Percentiles rank a stretch among this genome's conserved stretches.
Conservation (phyloP, 2,797 vertebrate genomes). For the Mormyrus hasselquistii region DNA sequence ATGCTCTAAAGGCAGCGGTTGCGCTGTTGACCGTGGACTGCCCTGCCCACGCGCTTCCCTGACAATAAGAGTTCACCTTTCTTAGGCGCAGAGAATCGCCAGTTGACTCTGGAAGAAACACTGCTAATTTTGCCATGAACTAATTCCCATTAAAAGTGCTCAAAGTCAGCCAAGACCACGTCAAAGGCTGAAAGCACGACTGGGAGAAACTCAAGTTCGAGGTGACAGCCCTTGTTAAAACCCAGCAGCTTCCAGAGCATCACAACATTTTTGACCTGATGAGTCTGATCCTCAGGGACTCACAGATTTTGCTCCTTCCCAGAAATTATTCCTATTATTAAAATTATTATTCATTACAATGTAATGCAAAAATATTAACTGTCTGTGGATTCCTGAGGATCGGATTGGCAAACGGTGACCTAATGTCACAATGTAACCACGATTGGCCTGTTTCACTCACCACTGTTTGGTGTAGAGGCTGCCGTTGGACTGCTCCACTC, state of each 20-base stretch:
- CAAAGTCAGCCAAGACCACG: neutral
- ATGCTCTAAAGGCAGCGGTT: neutral
- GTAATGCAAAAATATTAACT: neutral
- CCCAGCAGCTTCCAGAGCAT: neutral
- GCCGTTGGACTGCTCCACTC: constrained; percentile 89
- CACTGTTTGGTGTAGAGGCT: constrained; percentile 79
- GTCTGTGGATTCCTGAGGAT: neutral
- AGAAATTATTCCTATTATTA: neutral
- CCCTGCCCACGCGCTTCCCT: neutral
- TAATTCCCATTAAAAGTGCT: neutral
- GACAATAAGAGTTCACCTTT: neutral
- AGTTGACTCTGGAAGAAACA: neutral
- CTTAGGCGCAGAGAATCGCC: neutral
- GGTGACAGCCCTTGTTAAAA: neutral
- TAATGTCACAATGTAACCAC: neutral
- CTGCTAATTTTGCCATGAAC: neutral
- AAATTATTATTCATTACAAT: neutral
- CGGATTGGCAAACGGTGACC: neutral
- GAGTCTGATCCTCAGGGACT: neutral
- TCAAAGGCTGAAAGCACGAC: neutral
- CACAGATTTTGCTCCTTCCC: neutral
- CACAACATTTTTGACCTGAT: neutral
- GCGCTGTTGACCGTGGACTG: neutral
- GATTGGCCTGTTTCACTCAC: constrained; percentile 55
- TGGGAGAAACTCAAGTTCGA: neutral